These are phyloP conservation scores for Centropristis striata DNA, from an alignment of 2,113 vertebrate genomes.

Conservation along the genomic window DNA sequence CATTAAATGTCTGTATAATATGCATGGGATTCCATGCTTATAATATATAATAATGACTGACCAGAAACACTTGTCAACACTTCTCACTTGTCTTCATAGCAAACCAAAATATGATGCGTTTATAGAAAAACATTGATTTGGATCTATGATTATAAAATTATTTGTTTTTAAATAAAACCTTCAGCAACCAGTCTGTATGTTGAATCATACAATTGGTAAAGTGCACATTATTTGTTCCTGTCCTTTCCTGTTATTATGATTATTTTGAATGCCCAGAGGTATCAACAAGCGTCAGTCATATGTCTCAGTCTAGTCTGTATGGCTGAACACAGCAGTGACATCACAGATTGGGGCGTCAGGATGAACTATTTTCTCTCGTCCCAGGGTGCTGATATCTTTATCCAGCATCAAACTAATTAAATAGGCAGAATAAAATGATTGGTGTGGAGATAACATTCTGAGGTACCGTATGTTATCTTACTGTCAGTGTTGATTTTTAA, in stretches of 20 bases:
- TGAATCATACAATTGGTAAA: background rate
- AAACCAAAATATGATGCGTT: background rate
- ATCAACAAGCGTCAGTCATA: slow-evolving; percentile 13
- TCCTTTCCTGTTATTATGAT: background rate
- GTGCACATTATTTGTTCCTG: background rate
- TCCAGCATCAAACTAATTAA: background rate
- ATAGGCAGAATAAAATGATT: background rate
- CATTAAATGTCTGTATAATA: background rate
- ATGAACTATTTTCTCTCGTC: slow-evolving; percentile 28
- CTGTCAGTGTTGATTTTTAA: background rate
- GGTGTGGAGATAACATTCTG: background rate
- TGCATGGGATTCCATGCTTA: too few relatives aligned
- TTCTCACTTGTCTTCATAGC: background rate
- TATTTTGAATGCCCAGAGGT: background rate
- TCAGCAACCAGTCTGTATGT: background rate
- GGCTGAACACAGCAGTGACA: slow-evolving; percentile 35
- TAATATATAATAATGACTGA: too few relatives aligned
- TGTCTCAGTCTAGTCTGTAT: slow-evolving; percentile 27
- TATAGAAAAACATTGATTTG: background rate
- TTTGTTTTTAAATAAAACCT: too few relatives aligned
- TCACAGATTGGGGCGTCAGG: slow-evolving; percentile 48
- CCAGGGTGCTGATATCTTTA: slow-evolving; percentile 7
- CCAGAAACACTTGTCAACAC: background rate
- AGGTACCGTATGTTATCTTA: slow-evolving; percentile 5
- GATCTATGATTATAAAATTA: background rate